These are phyloP conservation scores for Aethina tumida DNA, from an alignment of 1,140 invertebrate genomes.

Conservation along the genomic window DNA sequence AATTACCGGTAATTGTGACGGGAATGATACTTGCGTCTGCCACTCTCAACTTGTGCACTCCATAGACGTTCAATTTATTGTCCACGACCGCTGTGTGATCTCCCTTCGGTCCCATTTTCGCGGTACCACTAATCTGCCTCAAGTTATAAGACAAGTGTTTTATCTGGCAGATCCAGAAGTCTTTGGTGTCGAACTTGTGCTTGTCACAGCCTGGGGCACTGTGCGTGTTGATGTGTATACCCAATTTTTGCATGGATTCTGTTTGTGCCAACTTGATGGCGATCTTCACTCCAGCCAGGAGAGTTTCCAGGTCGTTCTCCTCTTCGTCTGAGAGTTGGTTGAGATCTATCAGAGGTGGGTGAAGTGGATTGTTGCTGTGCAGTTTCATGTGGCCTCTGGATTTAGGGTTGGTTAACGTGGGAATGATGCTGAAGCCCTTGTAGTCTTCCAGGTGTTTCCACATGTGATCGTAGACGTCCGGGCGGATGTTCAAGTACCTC, in stretches of 20 bases:
- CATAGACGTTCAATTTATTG: constrained; percentile 36
- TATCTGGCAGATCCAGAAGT: constrained; percentile 38
- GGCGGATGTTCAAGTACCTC: constrained; percentile 6
- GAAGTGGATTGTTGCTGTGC: constrained; percentile 46
- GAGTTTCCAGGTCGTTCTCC: constrained; percentile 34
- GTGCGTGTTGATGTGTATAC: constrained; percentile 11
- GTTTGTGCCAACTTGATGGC: constrained; percentile 17
- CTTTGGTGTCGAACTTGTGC: constrained; percentile 16
- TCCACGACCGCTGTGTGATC: constrained; percentile 37
- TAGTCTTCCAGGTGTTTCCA: constrained; percentile 9
- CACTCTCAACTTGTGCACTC: constrained; percentile 49
- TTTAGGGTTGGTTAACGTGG: constrained; percentile 64
- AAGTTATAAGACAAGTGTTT: constrained; percentile 47
- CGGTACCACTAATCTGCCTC: constrained; percentile 59
- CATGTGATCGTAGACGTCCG: constrained; percentile 12
- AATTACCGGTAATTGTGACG: constrained; percentile 55
- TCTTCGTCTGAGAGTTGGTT: constrained; percentile 47
- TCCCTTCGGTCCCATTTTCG: constrained; percentile 57
- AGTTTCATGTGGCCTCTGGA: constrained; percentile 51
- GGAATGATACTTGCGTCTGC: constrained; percentile 71
- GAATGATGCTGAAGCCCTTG: constrained; percentile 33
- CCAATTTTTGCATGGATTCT: constrained; percentile 18
- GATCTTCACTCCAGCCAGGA: constrained; percentile 19
- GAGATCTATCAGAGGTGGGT: constrained; percentile 53
- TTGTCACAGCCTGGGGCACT: constrained; percentile 20